Percentiles rank a stretch among this genome's conserved stretches.
These are phyloP conservation scores for Drosophila birchii DNA, from an alignment of 2,888 invertebrate genomes.

Conservation along the genomic window DNA sequence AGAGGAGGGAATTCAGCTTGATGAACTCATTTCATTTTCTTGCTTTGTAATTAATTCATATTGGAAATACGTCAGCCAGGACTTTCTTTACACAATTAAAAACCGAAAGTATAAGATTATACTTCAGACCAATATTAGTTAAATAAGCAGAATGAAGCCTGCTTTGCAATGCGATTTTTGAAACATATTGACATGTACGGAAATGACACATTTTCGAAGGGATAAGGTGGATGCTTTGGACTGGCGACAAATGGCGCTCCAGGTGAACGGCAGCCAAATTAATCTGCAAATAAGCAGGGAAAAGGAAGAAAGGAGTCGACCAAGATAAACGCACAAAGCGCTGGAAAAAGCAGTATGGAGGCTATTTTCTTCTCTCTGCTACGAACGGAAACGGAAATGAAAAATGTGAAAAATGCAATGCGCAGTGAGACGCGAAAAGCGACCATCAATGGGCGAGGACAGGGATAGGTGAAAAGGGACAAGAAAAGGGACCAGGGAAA, in stretches of 20 bases:
- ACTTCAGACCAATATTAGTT: slow-evolving; percentile 7
- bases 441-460: slow-evolving; percentile 17
- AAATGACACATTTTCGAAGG: slow-evolving; percentile 87
- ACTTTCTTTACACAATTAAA: too few species aligned
- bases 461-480: slow-evolving; percentile 2
- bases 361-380: slow-evolving; percentile 20
- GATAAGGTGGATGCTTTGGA: slow-evolving; percentile 84
- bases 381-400: slow-evolving; percentile 76
- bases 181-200: slow-evolving; percentile 88
- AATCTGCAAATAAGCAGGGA: slow-evolving; percentile 77
- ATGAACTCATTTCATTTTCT: neutral
- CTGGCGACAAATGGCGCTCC: slow-evolving; percentile 82
- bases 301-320: slow-evolving; percentile 8
- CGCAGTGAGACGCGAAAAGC: slow-evolving; percentile 55
- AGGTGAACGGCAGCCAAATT: slow-evolving; percentile 82
- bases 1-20: neutral
- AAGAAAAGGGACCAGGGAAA: slow-evolving; percentile 42
- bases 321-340: slow-evolving; percentile 60
- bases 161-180: slow-evolving; percentile 86
- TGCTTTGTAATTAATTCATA: too few species aligned
- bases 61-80: too few species aligned
- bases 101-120: too few species aligned
- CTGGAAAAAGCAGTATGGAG: slow-evolving; percentile 6
- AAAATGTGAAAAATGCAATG: slow-evolving; percentile 70
- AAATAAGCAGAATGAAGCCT: slow-evolving; percentile 78